phyloP scores from a whole-genome alignment of 2,113 vertebrate genomes.

The Leucosticte australis region DNA sequence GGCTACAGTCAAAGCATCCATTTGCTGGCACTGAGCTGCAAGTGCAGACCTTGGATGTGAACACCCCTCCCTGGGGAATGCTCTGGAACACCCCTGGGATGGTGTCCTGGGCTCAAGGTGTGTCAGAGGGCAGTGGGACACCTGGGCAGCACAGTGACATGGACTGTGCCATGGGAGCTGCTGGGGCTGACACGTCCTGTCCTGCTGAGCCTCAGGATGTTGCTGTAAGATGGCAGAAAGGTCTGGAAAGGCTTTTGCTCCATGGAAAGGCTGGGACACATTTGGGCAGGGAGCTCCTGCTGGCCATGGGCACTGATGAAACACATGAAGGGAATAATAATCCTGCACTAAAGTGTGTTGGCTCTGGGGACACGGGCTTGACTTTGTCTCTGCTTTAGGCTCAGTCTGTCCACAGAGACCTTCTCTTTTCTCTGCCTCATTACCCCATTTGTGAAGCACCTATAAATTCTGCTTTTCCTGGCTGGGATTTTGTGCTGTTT shows the following conservation, averaged over 20 bases:
- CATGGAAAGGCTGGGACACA: accelerated
- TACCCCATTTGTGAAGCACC: constrained; percentile 12
- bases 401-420: not conserved
- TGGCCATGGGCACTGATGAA: not conserved
- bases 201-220: accelerated
- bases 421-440: constrained; percentile 27
- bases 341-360: accelerated
- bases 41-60: not conserved
- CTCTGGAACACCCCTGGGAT: accelerated
- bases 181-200: not conserved
- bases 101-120: not conserved
- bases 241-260: not conserved
- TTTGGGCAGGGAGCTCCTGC: not conserved
- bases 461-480: constrained; percentile 27
- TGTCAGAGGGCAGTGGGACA: accelerated
- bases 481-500: not conserved
- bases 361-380: not conserved
- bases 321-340: not conserved
- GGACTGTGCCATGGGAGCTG: accelerated
- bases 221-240: not conserved
- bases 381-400: not conserved
- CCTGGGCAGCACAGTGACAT: accelerated
- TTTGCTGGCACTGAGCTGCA: not conserved
- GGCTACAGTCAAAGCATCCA: accelerated
- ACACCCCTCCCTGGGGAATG: accelerated